phyloP scores from a whole-genome alignment of 1,140 invertebrate genomes.

The Sitophilus oryzae region DNA sequence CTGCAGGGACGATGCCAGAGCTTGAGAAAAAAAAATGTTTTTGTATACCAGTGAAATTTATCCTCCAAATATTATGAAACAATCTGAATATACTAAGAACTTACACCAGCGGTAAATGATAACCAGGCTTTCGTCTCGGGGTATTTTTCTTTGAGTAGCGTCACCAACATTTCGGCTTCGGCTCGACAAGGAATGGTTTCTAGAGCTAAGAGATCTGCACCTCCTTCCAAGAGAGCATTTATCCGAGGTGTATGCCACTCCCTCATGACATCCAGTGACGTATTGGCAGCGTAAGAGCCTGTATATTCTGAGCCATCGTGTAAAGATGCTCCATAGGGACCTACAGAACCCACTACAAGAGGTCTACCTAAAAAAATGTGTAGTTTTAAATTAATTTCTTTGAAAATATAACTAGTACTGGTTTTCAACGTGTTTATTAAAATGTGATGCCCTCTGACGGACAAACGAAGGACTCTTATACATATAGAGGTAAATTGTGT shows the following conservation, averaged over 20 bases:
- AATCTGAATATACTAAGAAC: conserved; percentile 26
- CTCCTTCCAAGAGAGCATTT: conserved; percentile 64
- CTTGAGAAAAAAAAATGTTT: no score
- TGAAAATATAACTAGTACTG: no score
- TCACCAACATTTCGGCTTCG: conserved; percentile 75
- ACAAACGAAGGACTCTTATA: no score
- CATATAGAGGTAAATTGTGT: no score
- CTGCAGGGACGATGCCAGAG: no score
- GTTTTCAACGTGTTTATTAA: not conserved
- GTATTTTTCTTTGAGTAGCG: conserved; percentile 66
- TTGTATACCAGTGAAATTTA: no score
- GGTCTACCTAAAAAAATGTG: conserved; percentile 45
- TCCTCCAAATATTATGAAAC: no score
- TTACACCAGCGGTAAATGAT: conserved; percentile 75
- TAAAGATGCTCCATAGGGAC: conserved; percentile 82
- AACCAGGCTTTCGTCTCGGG: conserved; percentile 72
- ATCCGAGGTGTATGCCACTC: conserved; percentile 79
- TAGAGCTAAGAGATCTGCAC: conserved; percentile 76
- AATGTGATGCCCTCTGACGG: not conserved
- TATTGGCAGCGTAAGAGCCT: conserved; percentile 69
- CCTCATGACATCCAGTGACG: conserved; percentile 60
- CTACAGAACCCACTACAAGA: conserved; percentile 75
- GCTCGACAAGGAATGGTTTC: conserved; percentile 81
- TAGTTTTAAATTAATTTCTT: no score
- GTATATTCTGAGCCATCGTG: conserved; percentile 87